These are phyloP conservation scores for Argyra leucocephala DNA, from an alignment of 2,888 invertebrate species.

Conservation along the genomic window DNA sequence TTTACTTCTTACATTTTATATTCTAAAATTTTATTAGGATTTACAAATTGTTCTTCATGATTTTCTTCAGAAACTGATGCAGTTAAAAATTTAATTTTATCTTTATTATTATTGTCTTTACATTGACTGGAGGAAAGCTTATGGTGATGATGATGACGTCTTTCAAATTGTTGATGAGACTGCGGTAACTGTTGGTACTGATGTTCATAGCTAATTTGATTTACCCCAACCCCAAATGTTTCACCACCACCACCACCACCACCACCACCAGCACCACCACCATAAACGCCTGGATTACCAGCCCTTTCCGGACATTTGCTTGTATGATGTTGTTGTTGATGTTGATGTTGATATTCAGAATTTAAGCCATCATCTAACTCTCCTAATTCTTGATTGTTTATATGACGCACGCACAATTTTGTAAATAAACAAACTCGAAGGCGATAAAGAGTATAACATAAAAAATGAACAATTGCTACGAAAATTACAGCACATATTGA, in stretches of 20 bases:
- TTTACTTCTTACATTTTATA: slow-evolving; percentile 39
- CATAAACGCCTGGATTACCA: not conserved
- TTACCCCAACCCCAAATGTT: slow-evolving; percentile 34
- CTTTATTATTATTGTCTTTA: slow-evolving; percentile 29
- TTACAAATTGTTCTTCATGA: slow-evolving; percentile 43
- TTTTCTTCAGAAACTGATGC: slow-evolving; percentile 42
- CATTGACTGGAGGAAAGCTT: slow-evolving; percentile 18
- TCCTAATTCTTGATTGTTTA: slow-evolving; percentile 37
- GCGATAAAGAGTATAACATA: slow-evolving; percentile 49
- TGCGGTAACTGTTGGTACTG: slow-evolving; percentile 22
- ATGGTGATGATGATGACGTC: slow-evolving; percentile 24
- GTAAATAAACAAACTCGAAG: slow-evolving; percentile 45
- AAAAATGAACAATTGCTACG: slow-evolving; percentile 51
- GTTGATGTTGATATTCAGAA: slow-evolving; percentile 28
- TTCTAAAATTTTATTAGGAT: slow-evolving; percentile 43
- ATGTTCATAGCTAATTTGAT: slow-evolving; percentile 21
- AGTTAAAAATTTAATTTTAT: slow-evolving; percentile 35
- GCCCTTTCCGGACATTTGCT: not conserved
- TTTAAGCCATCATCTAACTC: slow-evolving; percentile 41
- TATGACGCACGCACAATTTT: slow-evolving; percentile 41
- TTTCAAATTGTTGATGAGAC: slow-evolving; percentile 18
- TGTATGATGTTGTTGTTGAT: not conserved
- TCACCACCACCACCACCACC: slow-evolving; percentile 9
- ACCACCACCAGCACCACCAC: slow-evolving; percentile 2
- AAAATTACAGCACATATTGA: slow-evolving; percentile 51